Evolutionary conservation across 1,140 invertebrate genomes (phyloP).

Genomic region (Camponotus floridanus): DNA sequence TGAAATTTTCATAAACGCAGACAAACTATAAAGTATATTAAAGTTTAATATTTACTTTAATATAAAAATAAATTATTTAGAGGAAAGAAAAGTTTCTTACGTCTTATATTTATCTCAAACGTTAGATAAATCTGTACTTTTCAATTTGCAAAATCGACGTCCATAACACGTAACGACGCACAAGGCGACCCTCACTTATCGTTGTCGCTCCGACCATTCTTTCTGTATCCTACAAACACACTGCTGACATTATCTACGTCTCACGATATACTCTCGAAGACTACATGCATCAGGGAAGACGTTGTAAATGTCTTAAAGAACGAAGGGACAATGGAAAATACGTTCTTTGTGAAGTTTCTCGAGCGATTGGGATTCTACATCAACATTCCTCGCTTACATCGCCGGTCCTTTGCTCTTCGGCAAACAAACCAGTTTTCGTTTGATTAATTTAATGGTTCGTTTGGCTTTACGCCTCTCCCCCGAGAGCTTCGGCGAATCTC

Average conservation of each 20-base stretch:
- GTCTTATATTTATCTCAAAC: neutral
- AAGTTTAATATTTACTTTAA: no score
- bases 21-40: no score
- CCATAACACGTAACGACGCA: neutral
- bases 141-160: neutral
- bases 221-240: constrained; percentile 5
- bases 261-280: constrained; percentile 14
- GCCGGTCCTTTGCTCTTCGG: constrained; percentile 68
- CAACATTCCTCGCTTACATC: constrained; percentile 60
- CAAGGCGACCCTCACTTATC: neutral
- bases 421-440: constrained; percentile 77
- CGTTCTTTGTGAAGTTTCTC: constrained; percentile 38
- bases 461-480: constrained; percentile 65
- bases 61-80: neutral
- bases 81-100: neutral
- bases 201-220: neutral
- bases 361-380: constrained; percentile 72
- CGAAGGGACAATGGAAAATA: neutral
- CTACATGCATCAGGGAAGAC: constrained; percentile 28
- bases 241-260: neutral
- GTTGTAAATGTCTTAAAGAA: neutral
- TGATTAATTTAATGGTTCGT: constrained; percentile 79
- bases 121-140: neutral
- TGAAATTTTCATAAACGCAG: neutral
- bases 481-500: constrained; percentile 15